Base-by-base conservation (phyloP, 2,113 vertebrate species). In the Atherinomorus stipes region DNA sequence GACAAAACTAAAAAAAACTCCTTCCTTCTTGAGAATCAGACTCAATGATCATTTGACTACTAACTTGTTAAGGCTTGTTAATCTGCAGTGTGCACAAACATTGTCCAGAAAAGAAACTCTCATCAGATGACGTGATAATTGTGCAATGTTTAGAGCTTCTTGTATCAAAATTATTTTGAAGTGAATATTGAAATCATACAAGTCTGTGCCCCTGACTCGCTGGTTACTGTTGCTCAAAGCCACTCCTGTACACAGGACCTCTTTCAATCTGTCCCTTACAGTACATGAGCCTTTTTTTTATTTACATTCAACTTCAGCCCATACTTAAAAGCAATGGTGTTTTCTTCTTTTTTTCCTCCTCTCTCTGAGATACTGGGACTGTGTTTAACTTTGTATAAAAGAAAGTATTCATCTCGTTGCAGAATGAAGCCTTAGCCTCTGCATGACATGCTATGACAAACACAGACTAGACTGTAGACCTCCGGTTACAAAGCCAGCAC, bases 341-440 rank as follows among this genome's bases (percentile, higher is more conserved):
- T 11, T 38, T 54, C 54, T 31, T 56, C 15, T 71, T 11, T 38
- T 54, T 58, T 31, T 56, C 15, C 22, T 0, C 44, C 21, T 0
- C 40, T 74, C 19, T 31, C n/a, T 56, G 38, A 59, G 38, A 34
- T 26, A 13, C 18, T 10, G n/a, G 16, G 25, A 49, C 19, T 34
- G 3, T 5, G 22, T 28, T 44, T n/a, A 22, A 18, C 26, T 42
- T 2, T 57, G 7, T 58, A 13, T 59, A 59, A 22, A 13, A 59
- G 37, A 23, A 61, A 59, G 4, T 26, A 37, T 7, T 11, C 76
- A 37, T 78, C 10, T 86, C 26, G 12, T 71, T 71, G 10, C 85
- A 91, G 91, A 83, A 85, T 89, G 82, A 87, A 71, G 50, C 62
- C 58, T 59, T 59, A 72, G 50, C 51, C 64, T 61, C 56, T 54